Percentiles rank a stretch among this genome's conserved stretches.
These are phyloP conservation scores for Sinotaia quadrata DNA, from an alignment of 2,888 invertebrate species.

Conservation along the genomic window DNA sequence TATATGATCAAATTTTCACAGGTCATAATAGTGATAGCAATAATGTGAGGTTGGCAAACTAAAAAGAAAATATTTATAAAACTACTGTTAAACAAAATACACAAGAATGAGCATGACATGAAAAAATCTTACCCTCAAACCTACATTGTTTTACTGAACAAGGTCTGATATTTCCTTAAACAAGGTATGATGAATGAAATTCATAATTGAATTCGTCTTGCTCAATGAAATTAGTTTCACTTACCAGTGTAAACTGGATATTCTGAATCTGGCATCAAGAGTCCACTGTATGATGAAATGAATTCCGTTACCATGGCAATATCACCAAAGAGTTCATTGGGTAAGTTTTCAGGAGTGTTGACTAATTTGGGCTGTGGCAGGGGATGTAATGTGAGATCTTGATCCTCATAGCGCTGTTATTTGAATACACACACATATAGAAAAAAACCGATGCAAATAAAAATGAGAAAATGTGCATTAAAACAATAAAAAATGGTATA, in stretches of 20 bases:
- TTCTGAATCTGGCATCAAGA: slow-evolving; percentile 69
- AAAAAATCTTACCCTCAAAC: too few species aligned
- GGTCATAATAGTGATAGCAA: too few species aligned
- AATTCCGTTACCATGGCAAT: slow-evolving; percentile 73
- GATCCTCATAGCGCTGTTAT: slow-evolving; percentile 64
- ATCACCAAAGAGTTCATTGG: slow-evolving; percentile 72
- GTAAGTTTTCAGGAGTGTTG: slow-evolving; percentile 68
- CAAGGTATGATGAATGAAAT: background rate
- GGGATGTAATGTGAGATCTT: slow-evolving; percentile 56
- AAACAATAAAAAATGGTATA: too few species aligned
- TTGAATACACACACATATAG: background rate
- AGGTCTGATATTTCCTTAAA: too few species aligned
- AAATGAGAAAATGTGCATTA: too few species aligned
- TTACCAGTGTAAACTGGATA: slow-evolving; percentile 62
- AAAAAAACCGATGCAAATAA: background rate
- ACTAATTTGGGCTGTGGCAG: slow-evolving; percentile 67
- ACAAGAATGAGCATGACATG: slow-evolving; percentile 24
- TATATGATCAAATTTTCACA: too few species aligned
- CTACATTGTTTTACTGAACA: too few species aligned
- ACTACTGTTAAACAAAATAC: background rate
- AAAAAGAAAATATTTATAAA: background rate
- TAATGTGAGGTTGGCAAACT: too few species aligned
- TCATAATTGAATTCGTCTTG: background rate
- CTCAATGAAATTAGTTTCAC: background rate
- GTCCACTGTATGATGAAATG: slow-evolving; percentile 67